Conservation (phyloP, 2,797 vertebrate genomes). For the Rhincodon typus region DNA sequence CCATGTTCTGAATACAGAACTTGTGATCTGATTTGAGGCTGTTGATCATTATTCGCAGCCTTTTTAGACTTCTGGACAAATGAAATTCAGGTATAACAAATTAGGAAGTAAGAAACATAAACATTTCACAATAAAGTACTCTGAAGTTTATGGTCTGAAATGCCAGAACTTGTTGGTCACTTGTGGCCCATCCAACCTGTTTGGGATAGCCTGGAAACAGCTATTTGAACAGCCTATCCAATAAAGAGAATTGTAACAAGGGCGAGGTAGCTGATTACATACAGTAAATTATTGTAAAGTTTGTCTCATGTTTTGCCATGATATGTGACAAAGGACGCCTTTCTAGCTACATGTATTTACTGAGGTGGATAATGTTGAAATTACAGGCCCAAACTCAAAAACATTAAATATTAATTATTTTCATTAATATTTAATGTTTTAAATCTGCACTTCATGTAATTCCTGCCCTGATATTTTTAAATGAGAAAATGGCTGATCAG, state of each 20-base stretch:
- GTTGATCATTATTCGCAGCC: background rate
- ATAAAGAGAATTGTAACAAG: background rate
- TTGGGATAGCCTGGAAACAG: background rate
- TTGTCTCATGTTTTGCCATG: background rate
- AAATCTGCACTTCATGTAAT: background rate
- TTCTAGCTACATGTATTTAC: background rate
- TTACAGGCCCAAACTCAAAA: background rate
- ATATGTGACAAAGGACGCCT: background rate
- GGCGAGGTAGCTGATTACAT: background rate
- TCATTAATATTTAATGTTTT: background rate
- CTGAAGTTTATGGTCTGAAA: background rate
- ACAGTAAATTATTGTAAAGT: background rate
- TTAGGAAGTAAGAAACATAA: background rate
- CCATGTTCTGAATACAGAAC: background rate
- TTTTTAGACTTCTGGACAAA: background rate
- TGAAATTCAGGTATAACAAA: background rate
- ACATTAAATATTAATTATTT: no score
- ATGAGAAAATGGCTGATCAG: background rate
- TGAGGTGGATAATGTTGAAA: background rate
- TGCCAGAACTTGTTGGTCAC: background rate
- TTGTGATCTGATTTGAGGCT: background rate
- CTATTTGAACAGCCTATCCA: background rate
- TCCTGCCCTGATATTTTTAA: background rate
- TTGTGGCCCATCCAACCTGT: background rate
- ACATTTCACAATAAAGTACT: background rate